Base-by-base conservation (phyloP, 1,140 invertebrate genomes). In the Tetranychus cinnabarinus region DNA sequence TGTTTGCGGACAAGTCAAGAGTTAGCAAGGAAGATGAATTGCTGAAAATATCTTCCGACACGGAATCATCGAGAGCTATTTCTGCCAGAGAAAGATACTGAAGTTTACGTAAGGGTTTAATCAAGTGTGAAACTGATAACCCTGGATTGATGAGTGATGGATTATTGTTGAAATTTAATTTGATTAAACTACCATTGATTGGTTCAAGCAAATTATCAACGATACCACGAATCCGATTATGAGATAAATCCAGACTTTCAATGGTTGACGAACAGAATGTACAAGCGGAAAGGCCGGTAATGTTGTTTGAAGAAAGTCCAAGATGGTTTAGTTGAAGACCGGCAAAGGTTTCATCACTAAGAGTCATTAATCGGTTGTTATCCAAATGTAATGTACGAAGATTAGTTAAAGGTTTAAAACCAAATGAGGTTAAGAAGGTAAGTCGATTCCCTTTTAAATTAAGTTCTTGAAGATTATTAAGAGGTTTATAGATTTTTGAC, bases 321-420 rank as follows among this genome's bases (percentile, higher is more conserved):
- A 84, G 70, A 45, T 74, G 70, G 39, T 69, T 66, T 1, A 78
- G 65, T 31, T 69, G 59, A 66, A 72, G 70, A 65, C 78, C 77
- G 54, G 77, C 75, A 71, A 86, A 86, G 62, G 82, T 82, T 64
- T 80, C 75, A 68, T 85, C 82, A 35, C 82, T 74, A 46, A 85
- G 75, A 8, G 65, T 63, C 3, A 83, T 81, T 58, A 86, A 71
- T 67, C 81, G 78, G 73, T 86, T 88, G 37, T 83, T 82, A 67
- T 56, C 55, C 10, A 56, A 36, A 34, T n/a, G 55, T 36, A 56
- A n/a, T 10, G 1, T 1, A 2, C 12, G 12, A 1, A 86, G 82
- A 64, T 86, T 72, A 65, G 76, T 74, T 54, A 88, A 73, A 65
- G 77, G 77, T 66, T 78, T 78, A 45, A 88, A 71, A 39, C 70